A percentile compares a stretch with the other conserved stretches of the same genome.
Conservation (phyloP, 2,113 vertebrate species). For the Fulmarus glacialis region DNA sequence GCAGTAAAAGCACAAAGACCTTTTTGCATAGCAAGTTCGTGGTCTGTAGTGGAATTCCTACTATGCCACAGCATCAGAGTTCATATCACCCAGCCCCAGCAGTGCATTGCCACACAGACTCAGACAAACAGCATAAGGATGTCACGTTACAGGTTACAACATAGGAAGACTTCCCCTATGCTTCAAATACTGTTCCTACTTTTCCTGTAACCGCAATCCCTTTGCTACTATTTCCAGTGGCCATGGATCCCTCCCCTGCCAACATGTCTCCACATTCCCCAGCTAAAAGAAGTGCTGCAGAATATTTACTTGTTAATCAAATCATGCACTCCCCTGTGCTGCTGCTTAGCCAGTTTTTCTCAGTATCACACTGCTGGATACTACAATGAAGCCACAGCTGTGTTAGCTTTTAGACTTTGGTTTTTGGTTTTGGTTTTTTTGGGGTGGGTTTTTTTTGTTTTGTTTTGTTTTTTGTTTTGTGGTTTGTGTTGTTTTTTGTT, state of each 20-base stretch:
- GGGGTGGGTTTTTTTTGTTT: too few relatives aligned
- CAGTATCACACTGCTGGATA: neutral
- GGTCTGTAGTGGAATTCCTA: neutral
- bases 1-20: neutral
- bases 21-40: neutral
- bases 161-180: neutral
- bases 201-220: neutral
- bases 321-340: neutral
- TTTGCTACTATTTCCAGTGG: neutral
- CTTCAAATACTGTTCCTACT: neutral
- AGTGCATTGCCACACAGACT: neutral
- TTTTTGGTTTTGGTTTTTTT: neutral
- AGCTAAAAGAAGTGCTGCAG: neutral
- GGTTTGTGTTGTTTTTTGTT: too few relatives aligned
- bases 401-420: neutral
- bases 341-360: neutral
- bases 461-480: neutral
- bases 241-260: neutral
- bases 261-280: neutral
- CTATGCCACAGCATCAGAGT: neutral
- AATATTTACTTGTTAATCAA: neutral
- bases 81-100: accelerated
- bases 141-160: neutral
- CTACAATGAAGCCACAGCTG: neutral
- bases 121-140: neutral